phyloP scores from a whole-genome alignment of 2,888 invertebrate species.

The Agriotes lineatus region DNA sequence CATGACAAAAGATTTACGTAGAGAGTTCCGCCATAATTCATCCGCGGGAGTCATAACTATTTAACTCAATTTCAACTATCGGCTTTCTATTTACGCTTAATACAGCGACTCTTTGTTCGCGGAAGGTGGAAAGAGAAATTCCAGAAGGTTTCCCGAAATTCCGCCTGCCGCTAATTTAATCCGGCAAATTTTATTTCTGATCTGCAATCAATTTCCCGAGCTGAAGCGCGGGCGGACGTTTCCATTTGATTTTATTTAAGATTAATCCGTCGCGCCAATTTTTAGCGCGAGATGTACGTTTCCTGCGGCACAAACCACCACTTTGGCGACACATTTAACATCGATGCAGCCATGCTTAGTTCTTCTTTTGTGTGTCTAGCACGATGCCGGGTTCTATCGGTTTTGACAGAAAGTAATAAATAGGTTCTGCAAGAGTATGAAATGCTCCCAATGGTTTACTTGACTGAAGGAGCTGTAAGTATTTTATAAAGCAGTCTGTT shows the following conservation, averaged over 20 bases:
- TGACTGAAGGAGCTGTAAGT: no score
- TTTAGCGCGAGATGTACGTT: no score
- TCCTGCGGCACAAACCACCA: background rate
- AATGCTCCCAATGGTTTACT: no score
- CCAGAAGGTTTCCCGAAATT: background rate
- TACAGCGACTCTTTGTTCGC: background rate
- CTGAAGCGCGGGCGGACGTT: background rate
- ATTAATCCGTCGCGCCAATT: no score
- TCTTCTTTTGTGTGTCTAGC: no score
- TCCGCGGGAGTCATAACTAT: background rate
- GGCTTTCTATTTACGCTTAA: constrained; percentile 3
- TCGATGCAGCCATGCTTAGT: no score
- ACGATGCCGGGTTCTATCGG: no score
- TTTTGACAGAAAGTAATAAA: no score
- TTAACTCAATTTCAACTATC: constrained; percentile 6
- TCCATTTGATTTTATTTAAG: background rate
- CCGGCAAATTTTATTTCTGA: background rate
- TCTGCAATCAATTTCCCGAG: background rate
- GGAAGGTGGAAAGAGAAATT: background rate
- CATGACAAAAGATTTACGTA: constrained; percentile 18
- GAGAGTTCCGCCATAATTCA: constrained; percentile 11
- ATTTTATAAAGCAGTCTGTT: no score
- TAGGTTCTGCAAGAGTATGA: no score
- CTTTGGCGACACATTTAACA: background rate
- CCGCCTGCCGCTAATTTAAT: background rate